Evolutionary conservation across 2,113 vertebrate genomes (phyloP).

Genomic region (Brachypodius melanocephalos): DNA sequence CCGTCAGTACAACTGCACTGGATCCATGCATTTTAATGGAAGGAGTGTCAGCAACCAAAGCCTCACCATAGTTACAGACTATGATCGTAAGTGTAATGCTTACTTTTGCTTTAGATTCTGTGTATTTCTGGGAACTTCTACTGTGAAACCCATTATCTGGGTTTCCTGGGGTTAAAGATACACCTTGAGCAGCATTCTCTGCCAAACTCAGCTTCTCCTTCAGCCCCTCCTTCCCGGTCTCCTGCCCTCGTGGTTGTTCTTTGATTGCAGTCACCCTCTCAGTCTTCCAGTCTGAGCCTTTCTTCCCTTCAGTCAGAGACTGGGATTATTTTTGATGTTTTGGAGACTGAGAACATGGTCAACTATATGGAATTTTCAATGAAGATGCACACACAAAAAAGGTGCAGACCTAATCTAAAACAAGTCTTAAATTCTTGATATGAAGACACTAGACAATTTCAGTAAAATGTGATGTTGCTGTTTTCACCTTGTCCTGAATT

Average conservation of each 20-base stretch:
- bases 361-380: neutral
- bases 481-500: neutral
- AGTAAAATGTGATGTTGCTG: neutral
- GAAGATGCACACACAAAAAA: neutral
- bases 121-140: neutral
- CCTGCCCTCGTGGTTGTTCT: neutral
- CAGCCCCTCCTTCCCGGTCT: neutral
- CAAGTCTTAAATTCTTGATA: neutral
- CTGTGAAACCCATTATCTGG: neutral
- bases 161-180: neutral
- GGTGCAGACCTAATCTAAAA: neutral
- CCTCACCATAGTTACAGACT: neutral
- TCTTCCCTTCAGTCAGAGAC: neutral
- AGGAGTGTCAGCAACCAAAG: accelerated
- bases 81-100: conserved; percentile 70
- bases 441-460: neutral
- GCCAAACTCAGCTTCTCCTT: neutral
- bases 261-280: neutral
- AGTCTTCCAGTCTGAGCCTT: neutral
- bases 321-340: neutral
- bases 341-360: neutral
- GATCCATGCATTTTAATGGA: accelerated
- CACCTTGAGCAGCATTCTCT: neutral
- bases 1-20: accelerated
- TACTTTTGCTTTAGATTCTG: neutral